Conservation (phyloP, 1,140 invertebrate genomes). For the Epicauta chinensis region DNA sequence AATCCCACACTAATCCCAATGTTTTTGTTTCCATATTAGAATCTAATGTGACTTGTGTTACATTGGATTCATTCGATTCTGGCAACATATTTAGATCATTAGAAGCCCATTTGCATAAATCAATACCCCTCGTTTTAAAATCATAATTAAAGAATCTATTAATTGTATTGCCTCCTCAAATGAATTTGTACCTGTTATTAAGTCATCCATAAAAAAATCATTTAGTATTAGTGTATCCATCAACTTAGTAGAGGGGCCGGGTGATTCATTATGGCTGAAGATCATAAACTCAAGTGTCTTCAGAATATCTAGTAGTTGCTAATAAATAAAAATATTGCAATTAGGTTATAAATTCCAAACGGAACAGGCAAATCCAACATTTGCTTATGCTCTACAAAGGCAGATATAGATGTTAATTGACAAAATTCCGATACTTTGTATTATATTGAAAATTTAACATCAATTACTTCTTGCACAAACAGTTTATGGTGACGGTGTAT, state of each 20-base stretch:
- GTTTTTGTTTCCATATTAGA: constrained; percentile 26
- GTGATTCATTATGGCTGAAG: too few species aligned
- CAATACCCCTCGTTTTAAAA: constrained; percentile 21
- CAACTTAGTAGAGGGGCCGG: constrained; percentile 25
- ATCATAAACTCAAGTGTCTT: too few species aligned
- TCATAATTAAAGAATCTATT: constrained; percentile 24
- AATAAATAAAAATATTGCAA: too few species aligned
- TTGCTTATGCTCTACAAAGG: too few species aligned
- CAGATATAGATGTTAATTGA: too few species aligned
- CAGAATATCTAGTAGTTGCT: too few species aligned
- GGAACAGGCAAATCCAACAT: too few species aligned
- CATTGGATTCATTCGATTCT: neutral
- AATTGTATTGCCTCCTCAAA: constrained; percentile 24
- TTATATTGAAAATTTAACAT: too few species aligned
- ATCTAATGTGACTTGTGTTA: neutral
- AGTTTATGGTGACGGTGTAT: too few species aligned
- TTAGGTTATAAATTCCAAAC: too few species aligned
- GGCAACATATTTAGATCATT: constrained; percentile 15
- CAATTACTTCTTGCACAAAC: too few species aligned
- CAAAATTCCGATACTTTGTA: too few species aligned
- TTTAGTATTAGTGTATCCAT: constrained; percentile 32
- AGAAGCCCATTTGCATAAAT: constrained; percentile 23
- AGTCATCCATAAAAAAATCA: constrained; percentile 47
- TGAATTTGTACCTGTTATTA: constrained; percentile 37
- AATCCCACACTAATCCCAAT: constrained; percentile 38